Base-by-base conservation (phyloP, 2,113 vertebrate species). In the Leucopsar rothschildi region DNA sequence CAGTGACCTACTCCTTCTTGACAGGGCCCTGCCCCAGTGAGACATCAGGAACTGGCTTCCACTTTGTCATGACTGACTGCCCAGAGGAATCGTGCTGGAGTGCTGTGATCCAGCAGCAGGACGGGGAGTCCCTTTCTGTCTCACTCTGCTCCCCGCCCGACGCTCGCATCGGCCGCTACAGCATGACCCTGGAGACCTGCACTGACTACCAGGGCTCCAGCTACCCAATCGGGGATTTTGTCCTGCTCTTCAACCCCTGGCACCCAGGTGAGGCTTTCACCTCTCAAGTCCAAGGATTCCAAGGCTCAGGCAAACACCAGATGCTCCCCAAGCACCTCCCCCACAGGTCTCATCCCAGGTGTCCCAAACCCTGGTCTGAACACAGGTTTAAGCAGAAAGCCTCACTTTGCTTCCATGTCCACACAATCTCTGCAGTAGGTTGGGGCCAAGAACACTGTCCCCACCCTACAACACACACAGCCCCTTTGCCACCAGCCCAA, bases 181-280 rank as follows among this genome's bases (percentile, higher is more conserved):
- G 81, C 35, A 97, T 99, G 88, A 98, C 90, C 10, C 88, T 99
- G 88, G 95, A 97, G 89, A 25, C 86, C 69, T 84, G 89, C 94
- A 97, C 92, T 0, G 96, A 78, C 64, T 92, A 86, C 76, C 97
- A 92, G 86, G 92, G 91, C 76, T 69, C 93, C 86, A 98, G 97
- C 94, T 97, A 87, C 69, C 50, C 35, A 25, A 94, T 99, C 5
- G 98, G 98, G 17, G 82, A 99, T 27, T 98, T 99, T 11, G 25
- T 97, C 33, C 95, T 99, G 94, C 98, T 99, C 93, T 99, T 99
- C 88, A 99, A 99, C 12, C 92, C 98, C 56, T 99, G 99, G 99
- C 99, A 99, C 69, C 94, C 98, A 97, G 98, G 99, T 99, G 94
- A 97, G 96, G 52, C 31, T n/a, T 35, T 31, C 45, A 6, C 28